Evolutionary conservation across 2,797 vertebrate genomes (phyloP), one percentile per base, ranked within the genome.

Genomic region (Hemitrygon akajei): DNA sequence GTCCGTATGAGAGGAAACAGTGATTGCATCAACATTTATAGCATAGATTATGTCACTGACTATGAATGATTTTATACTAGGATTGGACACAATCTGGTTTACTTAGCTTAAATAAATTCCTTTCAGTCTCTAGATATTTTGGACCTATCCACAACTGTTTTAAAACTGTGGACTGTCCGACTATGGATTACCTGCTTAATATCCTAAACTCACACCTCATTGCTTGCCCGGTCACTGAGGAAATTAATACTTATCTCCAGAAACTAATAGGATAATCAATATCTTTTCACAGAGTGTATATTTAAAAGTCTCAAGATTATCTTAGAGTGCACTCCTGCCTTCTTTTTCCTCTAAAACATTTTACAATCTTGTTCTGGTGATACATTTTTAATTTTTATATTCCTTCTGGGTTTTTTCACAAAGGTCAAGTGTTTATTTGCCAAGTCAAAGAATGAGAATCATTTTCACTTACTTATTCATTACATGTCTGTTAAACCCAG

Each of bases 221-320:
- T 87, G 63, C 56, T 58, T 87, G 58, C 58, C 27, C n/a, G 84
- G 84, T 87, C 20, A 87, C 58, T 63, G 84, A 58, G 84, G 84
- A 87, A 87, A 87, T 87, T 27, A 60, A 30, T 58, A 87, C 60
- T 87, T 87, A 87, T n/a, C 84, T 63, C 84, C 58, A 87, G 58
- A 63, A 87, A 63, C 84, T 63, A 87, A 87, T 63, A 58, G 60
- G 84, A 87, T 60, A 87, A 63, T 87, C 58, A 87, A 87, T 87
- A 87, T 87, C 58, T 66, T n/a, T 18, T 87, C 58, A 2, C n/a
- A 87, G 30, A 87, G 58, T 56, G 60, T 87, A n/a, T 27, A 63
- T 63, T 87, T 63, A 63, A 87, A 63, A n/a, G 30, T 12, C 6
- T n/a, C 30, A 60, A 60, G 84, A 87, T 87, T 27, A 63, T 87